A percentile compares a stretch with the other conserved stretches of the same genome.
Evolutionary conservation across 2,797 vertebrate genomes (phyloP).

Genomic region (Thunnus albacares): DNA sequence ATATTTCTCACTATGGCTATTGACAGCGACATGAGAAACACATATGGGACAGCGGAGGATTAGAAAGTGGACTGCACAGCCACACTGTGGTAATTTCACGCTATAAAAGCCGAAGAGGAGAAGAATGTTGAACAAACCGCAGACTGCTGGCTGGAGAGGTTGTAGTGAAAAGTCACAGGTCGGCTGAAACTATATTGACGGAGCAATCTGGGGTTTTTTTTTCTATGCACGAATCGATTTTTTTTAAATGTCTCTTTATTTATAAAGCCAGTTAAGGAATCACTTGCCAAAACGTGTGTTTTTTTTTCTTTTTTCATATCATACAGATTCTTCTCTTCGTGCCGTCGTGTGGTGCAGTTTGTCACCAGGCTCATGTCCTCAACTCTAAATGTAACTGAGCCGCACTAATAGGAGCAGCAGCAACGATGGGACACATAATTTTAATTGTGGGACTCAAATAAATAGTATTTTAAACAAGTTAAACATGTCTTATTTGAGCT

Average conservation of each 20-base stretch:
- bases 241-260: background rate
- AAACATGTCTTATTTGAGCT: too few relatives aligned
- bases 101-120: slow-evolving; percentile 58
- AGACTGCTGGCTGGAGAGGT: slow-evolving; percentile 49
- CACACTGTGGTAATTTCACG: slow-evolving; percentile 73
- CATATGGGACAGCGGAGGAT: slow-evolving; percentile 55
- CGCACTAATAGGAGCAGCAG: background rate
- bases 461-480: too few relatives aligned
- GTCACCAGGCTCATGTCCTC: too few relatives aligned
- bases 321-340: background rate
- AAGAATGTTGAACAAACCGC: slow-evolving; percentile 73
- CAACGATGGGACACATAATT: too few relatives aligned
- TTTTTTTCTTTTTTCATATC: too few relatives aligned
- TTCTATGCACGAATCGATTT: slow-evolving; percentile 30
- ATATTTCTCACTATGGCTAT: slow-evolving; percentile 74
- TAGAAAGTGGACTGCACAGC: slow-evolving; percentile 47
- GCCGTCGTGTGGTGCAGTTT: too few relatives aligned
- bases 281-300: background rate
- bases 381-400: too few relatives aligned
- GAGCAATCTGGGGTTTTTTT: slow-evolving; percentile 10
- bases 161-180: slow-evolving; percentile 42
- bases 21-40: slow-evolving; percentile 77
- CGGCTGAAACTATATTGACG: slow-evolving; percentile 14
- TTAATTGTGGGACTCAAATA: too few relatives aligned
- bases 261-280: slow-evolving; percentile 1